Evolutionary conservation across 2,888 invertebrate species (phyloP).

Genomic region (Rotaria socialis): DNA sequence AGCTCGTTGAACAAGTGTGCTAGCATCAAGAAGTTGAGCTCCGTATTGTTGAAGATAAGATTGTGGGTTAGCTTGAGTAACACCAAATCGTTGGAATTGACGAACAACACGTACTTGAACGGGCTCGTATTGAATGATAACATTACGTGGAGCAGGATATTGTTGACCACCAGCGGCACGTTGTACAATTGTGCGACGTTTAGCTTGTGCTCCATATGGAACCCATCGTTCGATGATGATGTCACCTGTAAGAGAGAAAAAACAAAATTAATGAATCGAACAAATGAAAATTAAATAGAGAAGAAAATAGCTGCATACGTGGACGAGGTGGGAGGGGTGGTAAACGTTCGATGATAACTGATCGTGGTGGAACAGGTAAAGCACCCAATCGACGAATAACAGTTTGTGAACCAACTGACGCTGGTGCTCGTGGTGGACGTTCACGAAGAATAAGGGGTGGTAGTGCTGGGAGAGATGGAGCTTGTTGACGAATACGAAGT

Average conservation of each 20-base stretch:
- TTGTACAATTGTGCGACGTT: constrained; percentile 38
- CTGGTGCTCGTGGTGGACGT: neutral
- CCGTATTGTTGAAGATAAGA: constrained; percentile 41
- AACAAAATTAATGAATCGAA: neutral
- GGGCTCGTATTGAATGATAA: constrained; percentile 44
- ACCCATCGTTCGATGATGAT: constrained; percentile 43
- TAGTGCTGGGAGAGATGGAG: neutral
- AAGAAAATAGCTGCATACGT: neutral
- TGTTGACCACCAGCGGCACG: neutral
- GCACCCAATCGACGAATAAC: neutral
- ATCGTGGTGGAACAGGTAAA: constrained; percentile 1
- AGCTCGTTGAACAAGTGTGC: neutral
- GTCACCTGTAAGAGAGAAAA: neutral
- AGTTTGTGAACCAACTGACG: neutral
- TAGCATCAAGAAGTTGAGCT: neutral
- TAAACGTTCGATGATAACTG: neutral
- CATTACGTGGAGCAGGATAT: constrained; percentile 36
- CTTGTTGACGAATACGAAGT: constrained; percentile 24
- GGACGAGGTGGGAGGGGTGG: neutral
- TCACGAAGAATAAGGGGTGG: neutral
- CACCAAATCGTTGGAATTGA: constrained; percentile 41
- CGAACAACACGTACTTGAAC: constrained; percentile 39
- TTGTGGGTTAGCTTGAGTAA: constrained; percentile 32
- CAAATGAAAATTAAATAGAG: neutral
- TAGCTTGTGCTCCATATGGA: constrained; percentile 43